Evolutionary conservation across 2,888 invertebrate species (phyloP).

Genomic region (Morinoia aosen): DNA sequence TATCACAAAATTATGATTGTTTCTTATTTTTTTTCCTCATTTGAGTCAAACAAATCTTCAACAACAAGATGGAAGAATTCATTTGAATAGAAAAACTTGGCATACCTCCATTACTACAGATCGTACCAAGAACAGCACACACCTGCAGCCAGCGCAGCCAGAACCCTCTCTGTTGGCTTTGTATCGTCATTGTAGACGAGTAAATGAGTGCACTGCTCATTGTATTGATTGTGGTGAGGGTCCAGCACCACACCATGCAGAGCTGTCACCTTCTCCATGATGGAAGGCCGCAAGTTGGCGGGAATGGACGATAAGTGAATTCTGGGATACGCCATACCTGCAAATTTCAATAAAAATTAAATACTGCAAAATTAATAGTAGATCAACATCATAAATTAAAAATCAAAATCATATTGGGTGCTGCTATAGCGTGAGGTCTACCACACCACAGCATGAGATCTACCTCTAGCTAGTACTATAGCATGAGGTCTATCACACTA

Average conservation of each 20-base stretch:
- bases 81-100: too few species aligned
- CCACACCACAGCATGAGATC: too few species aligned
- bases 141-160: conserved; percentile 41
- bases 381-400: too few species aligned
- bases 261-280: not conserved
- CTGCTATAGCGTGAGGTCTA: too few species aligned
- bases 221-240: not conserved
- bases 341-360: not conserved
- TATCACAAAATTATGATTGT: too few species aligned
- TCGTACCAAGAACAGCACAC: not conserved
- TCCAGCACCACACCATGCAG: not conserved
- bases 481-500: too few species aligned
- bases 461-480: too few species aligned
- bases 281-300: not conserved
- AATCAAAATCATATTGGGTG: too few species aligned
- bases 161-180: conserved; percentile 24
- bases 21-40: too few species aligned
- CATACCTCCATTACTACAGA: not conserved
- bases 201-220: conserved; percentile 18
- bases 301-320: not conserved
- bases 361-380: not conserved
- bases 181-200: conserved; percentile 1
- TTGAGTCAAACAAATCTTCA: not conserved
- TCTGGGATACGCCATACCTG: conserved; percentile 18
- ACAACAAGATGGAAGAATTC: not conserved